phyloP scores from a whole-genome alignment of 1,140 invertebrate species.

The Sitobion miscanthi region DNA sequence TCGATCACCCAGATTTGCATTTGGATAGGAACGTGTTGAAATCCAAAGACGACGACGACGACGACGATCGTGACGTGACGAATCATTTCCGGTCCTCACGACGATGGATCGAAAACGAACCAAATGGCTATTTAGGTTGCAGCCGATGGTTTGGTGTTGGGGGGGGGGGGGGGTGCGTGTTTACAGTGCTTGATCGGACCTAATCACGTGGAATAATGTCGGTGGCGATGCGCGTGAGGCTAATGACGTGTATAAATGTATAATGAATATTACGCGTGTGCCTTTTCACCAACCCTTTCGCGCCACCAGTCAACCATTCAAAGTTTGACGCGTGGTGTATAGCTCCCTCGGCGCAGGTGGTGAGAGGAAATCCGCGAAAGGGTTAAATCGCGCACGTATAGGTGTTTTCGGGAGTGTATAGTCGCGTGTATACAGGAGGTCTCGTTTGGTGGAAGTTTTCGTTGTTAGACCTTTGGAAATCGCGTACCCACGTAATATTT shows the following conservation, averaged over 20 bases:
- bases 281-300: neutral
- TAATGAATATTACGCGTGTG: constrained; percentile 32
- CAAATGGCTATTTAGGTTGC: neutral
- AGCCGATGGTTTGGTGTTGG: too few species aligned
- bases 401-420: neutral
- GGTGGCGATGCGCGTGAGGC: neutral
- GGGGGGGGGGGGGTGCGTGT: too few species aligned
- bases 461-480: neutral
- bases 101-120: neutral
- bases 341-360: neutral
- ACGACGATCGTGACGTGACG: neutral
- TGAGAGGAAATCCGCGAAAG: neutral
- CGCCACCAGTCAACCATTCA: neutral
- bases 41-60: neutral
- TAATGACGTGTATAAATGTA: constrained; percentile 30
- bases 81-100: neutral
- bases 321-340: neutral
- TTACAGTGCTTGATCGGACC: neutral
- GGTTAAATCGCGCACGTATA: neutral
- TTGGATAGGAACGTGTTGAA: neutral
- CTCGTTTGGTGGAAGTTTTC: neutral
- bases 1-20: neutral
- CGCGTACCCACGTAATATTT: neutral
- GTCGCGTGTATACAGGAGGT: neutral
- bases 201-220: constrained; percentile 35